A percentile compares a stretch with the other conserved stretches of the same genome.
These are phyloP conservation scores for Digitonthophagus gazella DNA, from an alignment of 2,888 invertebrate genomes.

Conservation along the genomic window DNA sequence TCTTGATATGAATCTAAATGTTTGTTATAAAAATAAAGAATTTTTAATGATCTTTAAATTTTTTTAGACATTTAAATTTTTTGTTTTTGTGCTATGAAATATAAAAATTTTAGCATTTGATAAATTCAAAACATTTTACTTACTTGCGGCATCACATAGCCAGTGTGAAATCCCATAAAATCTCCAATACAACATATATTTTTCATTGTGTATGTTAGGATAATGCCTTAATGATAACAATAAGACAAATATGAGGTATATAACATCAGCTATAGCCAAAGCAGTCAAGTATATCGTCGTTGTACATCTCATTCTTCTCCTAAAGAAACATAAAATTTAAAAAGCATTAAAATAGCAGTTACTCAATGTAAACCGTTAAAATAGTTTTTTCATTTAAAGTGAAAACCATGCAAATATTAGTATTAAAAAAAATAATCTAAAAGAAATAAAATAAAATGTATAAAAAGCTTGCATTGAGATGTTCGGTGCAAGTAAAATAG, in stretches of 20 bases:
- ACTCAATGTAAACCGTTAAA: too few species aligned
- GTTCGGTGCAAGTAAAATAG: neutral
- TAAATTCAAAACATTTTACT: slow-evolving; percentile 43
- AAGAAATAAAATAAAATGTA: neutral
- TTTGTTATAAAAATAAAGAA: too few species aligned
- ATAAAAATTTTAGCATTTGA: too few species aligned
- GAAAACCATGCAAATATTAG: too few species aligned
- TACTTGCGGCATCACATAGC: slow-evolving; percentile 66
- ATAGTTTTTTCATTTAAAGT: too few species aligned
- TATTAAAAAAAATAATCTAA: too few species aligned
- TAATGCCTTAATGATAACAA: slow-evolving; percentile 63
- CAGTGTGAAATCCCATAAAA: slow-evolving; percentile 61
- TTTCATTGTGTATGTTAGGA: slow-evolving; percentile 55
- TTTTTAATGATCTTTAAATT: too few species aligned
- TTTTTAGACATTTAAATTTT: too few species aligned
- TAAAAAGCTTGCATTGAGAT: slow-evolving; percentile 10
- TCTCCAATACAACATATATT: slow-evolving; percentile 59
- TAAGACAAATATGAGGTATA: slow-evolving; percentile 66
- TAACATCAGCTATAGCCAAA: slow-evolving; percentile 68
- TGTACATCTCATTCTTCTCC: slow-evolving; percentile 68
- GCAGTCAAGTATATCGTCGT: slow-evolving; percentile 74
- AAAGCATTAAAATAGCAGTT: neutral
- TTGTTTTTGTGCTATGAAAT: too few species aligned
- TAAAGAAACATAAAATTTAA: slow-evolving; percentile 30
- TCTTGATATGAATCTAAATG: too few species aligned